These are phyloP conservation scores for Lithophane semibrunnea DNA, from an alignment of 2,888 invertebrate species.

Conservation along the genomic window DNA sequence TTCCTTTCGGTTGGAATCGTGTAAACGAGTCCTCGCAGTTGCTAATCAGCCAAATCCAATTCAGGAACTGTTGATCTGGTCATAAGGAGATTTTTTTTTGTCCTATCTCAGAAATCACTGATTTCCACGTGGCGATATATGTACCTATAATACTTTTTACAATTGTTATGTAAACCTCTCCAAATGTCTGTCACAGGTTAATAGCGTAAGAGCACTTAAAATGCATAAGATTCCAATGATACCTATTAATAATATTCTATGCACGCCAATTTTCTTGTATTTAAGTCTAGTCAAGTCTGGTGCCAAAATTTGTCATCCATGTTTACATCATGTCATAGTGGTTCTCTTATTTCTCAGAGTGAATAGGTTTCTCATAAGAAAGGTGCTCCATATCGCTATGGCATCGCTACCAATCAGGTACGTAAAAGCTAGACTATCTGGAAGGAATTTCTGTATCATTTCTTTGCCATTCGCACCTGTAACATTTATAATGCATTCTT, in stretches of 20 bases:
- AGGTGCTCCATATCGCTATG: constrained; percentile 11
- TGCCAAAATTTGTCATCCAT: constrained; percentile 41
- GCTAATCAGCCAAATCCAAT: constrained; percentile 1
- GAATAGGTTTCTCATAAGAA: not conserved
- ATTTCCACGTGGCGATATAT: too few relatives aligned
- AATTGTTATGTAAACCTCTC: not conserved
- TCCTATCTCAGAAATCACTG: too few relatives aligned
- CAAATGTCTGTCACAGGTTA: constrained; percentile 1
- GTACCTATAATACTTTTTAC: too few relatives aligned
- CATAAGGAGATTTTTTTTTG: too few relatives aligned
- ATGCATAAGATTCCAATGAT: constrained; percentile 17
- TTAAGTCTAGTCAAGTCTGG: constrained; percentile 6
- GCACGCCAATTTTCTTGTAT: constrained; percentile 34
- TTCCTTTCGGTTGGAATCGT: not conserved
- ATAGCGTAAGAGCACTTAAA: constrained; percentile 4
- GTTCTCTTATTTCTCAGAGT: constrained; percentile 21
- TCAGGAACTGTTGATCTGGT: constrained; percentile 7
- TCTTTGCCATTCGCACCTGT: not conserved
- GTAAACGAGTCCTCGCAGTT: not conserved
- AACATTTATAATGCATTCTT: not conserved
- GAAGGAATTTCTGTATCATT: constrained; percentile 10
- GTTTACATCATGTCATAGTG: not conserved
- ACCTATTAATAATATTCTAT: constrained; percentile 49
- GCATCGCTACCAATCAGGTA: constrained; percentile 40
- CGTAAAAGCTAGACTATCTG: not conserved